phyloP scores from a whole-genome alignment of 2,888 invertebrate genomes.

The Rhodophaea formosa region DNA sequence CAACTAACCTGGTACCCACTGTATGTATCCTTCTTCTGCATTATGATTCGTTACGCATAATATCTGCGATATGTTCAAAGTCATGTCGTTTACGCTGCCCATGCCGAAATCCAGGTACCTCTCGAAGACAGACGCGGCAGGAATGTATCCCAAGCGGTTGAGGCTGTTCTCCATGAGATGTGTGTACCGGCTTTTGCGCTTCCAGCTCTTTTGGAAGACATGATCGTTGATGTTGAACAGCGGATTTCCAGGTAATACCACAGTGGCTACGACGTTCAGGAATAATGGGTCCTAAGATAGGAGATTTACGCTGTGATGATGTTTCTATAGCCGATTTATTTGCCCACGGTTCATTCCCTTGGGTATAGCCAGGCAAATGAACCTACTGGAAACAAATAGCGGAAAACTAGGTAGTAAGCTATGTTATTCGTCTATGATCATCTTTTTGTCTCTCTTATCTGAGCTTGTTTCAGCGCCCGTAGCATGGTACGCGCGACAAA shows the following conservation, averaged over 20 bases:
- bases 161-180: slow-evolving; percentile 73
- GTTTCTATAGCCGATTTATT: too few relatives aligned
- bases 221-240: slow-evolving; percentile 55
- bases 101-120: slow-evolving; percentile 67
- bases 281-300: slow-evolving; percentile 62
- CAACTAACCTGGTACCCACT: slow-evolving; percentile 69
- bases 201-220: slow-evolving; percentile 54
- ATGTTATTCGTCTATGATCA: too few relatives aligned
- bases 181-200: slow-evolving; percentile 48
- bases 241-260: slow-evolving; percentile 56
- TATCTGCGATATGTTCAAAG: slow-evolving; percentile 69
- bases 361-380: too few relatives aligned
- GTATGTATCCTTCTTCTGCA: slow-evolving; percentile 61
- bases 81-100: slow-evolving; percentile 58
- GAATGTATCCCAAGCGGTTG: slow-evolving; percentile 56
- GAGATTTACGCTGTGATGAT: not conserved
- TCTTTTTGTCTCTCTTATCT: too few relatives aligned
- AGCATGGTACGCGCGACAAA: too few relatives aligned
- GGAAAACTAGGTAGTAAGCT: too few relatives aligned
- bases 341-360: too few relatives aligned
- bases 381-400: too few relatives aligned
- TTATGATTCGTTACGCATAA: slow-evolving; percentile 71
- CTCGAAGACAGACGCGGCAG: slow-evolving; percentile 66
- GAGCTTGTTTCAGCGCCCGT: too few relatives aligned
- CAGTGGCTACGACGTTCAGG: slow-evolving; percentile 57